Evolutionary conservation across 2,797 vertebrate genomes (phyloP), one percentile per base, ranked within the genome.

Genomic region (Pteropus rufus): DNA sequence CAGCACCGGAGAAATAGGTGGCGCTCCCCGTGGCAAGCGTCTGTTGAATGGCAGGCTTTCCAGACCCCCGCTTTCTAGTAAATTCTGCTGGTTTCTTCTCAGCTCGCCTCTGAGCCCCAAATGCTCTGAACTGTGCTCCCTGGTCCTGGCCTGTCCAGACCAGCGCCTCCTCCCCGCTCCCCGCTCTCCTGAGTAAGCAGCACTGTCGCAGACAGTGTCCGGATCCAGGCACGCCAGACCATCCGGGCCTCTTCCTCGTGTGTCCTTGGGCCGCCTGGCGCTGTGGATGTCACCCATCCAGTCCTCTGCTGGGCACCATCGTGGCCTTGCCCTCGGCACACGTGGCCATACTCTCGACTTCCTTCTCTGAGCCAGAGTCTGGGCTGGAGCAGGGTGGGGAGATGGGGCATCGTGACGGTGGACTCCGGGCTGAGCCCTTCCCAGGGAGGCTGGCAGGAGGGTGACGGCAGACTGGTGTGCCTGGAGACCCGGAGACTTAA

Each of bases 221-320:
- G 82, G 14, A 29, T 4, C 10, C 44, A 7, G 82, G 12, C 6
- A 3, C 2, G 3, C 46, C 11, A 31, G 76, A 19, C 26, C 36
- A 2, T 2, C 36, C 18, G 0, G 1, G 2, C 36, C 4, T 1
- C 7, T 0, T 3, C 39, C 3, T 19, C 0, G 0, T 36, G 36
- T 36, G 36, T 36, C 36, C 36, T 36, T 36, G 3, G 36, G 36
- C 36, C 36, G 36, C 36, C 36, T 36, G 36, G 36, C 36, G 36
- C 36, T 36, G 36, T 36, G 36, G 36, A 36, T 36, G 36, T 36
- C 36, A 36, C 36, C 29, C 14, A 4, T 2, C 36, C 11, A 2
- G 1, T 7, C 69, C 26, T 29, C 41, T 24, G 7, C 23, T 29
- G 34, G 2, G 5, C 11, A 14, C 9, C 4, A 24, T 26, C 36